phyloP scores from a whole-genome alignment of 53 echinoderm and acorn worm genomes.

The Astropecten irregularis region DNA sequence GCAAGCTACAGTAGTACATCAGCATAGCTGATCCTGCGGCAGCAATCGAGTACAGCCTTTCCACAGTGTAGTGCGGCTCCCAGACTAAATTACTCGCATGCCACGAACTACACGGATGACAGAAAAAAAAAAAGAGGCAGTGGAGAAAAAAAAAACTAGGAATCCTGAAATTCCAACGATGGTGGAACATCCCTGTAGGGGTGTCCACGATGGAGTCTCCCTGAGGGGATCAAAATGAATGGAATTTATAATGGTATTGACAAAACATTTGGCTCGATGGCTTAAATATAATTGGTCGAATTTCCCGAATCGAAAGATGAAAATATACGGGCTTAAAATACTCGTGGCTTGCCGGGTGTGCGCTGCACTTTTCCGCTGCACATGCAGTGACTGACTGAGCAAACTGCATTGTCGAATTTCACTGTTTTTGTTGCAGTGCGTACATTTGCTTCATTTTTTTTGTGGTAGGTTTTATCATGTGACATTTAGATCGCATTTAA shows the following conservation, averaged over 20 bases:
- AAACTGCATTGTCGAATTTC: too few species aligned
- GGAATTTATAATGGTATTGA: constrained; percentile 57
- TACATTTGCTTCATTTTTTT: too few species aligned
- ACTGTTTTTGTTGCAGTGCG: too few species aligned
- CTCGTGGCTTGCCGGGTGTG: too few species aligned
- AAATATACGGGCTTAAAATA: too few species aligned
- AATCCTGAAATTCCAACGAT: constrained; percentile 40
- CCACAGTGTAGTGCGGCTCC: constrained; percentile 10
- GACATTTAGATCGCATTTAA: too few species aligned
- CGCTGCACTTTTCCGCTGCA: too few species aligned
- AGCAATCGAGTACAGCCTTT: constrained; percentile 22
- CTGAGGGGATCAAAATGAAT: constrained; percentile 56
- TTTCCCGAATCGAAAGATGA: too few species aligned
- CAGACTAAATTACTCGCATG: constrained; percentile 25
- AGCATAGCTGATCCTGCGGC: constrained; percentile 29
- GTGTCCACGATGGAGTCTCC: constrained; percentile 8
- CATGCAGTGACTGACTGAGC: too few species aligned
- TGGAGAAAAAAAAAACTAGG: background rate
- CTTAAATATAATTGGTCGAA: background rate
- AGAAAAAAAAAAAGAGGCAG: background rate
- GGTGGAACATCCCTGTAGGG: constrained; percentile 57
- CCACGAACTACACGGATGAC: constrained; percentile 15
- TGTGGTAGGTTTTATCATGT: too few species aligned
- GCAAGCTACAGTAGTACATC: background rate
- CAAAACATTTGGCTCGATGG: constrained; percentile 34